A percentile compares a stretch with the other conserved stretches of the same genome.
Evolutionary conservation across 1,140 invertebrate genomes (phyloP).

Genomic region (Drosophila sucinea): DNA sequence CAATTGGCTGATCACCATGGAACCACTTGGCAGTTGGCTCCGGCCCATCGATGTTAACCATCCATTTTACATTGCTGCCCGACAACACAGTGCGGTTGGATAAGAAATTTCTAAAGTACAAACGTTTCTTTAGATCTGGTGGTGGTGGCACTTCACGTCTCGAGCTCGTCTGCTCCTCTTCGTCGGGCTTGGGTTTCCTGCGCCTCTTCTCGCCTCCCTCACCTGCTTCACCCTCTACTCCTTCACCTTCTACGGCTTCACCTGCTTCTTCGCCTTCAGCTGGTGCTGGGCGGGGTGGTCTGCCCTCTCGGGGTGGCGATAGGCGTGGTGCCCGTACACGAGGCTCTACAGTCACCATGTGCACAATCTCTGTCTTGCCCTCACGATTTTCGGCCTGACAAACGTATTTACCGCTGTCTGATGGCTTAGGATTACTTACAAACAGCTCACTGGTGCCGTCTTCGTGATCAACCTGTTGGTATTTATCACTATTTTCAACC

Average conservation of each 20-base stretch:
- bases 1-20: slow-evolving; percentile 84
- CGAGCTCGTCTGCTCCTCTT: slow-evolving; percentile 57
- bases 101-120: slow-evolving; percentile 89
- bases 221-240: slow-evolving; percentile 17
- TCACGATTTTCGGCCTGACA: slow-evolving; percentile 87
- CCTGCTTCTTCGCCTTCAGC: slow-evolving; percentile 48
- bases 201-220: slow-evolving; percentile 49
- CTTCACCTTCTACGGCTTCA: slow-evolving; percentile 37
- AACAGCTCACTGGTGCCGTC: slow-evolving; percentile 89
- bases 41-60: slow-evolving; percentile 89
- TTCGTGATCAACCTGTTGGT: slow-evolving; percentile 84
- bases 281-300: slow-evolving; percentile 58
- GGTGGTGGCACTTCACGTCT: slow-evolving; percentile 70
- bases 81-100: slow-evolving; percentile 87
- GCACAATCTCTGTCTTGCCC: slow-evolving; percentile 76
- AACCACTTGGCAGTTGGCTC: slow-evolving; percentile 90
- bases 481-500: slow-evolving; percentile 84
- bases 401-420: slow-evolving; percentile 90
- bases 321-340: slow-evolving; percentile 53
- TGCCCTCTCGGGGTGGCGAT: slow-evolving; percentile 65
- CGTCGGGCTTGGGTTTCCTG: slow-evolving; percentile 59
- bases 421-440: slow-evolving; percentile 85
- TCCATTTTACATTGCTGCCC: slow-evolving; percentile 87
- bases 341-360: slow-evolving; percentile 72
- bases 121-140: slow-evolving; percentile 85